phyloP scores from a whole-genome alignment of 1,140 invertebrate species.

The Lamellibrachia luymesi region DNA sequence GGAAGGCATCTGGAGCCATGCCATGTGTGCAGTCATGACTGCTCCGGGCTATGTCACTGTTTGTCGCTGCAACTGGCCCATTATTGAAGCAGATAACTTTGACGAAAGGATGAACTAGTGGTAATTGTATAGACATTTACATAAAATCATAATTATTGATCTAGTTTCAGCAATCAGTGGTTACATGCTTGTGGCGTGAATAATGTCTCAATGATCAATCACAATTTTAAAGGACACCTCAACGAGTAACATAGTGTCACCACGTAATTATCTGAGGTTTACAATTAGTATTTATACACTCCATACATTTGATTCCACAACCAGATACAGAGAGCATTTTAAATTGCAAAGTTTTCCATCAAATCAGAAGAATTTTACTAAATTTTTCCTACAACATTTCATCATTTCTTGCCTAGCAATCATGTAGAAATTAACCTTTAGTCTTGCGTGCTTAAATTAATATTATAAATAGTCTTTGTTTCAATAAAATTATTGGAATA shows the following conservation, averaged over 20 bases:
- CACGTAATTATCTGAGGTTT: no score
- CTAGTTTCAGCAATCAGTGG: not conserved
- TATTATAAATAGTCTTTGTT: not conserved
- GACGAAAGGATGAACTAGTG: not conserved
- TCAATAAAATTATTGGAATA: not conserved
- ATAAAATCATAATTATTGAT: not conserved
- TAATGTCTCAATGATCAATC: not conserved
- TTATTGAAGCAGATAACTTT: not conserved
- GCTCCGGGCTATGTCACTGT: not conserved
- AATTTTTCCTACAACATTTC: not conserved
- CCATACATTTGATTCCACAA: not conserved
- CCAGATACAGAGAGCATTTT: not conserved
- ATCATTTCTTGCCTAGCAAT: not conserved
- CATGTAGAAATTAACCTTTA: not conserved
- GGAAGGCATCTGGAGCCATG: not conserved
- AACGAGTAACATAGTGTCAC: not conserved
- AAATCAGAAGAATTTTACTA: not conserved
- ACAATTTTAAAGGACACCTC: not conserved
- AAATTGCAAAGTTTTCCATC: not conserved
- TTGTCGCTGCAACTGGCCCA: not conserved
- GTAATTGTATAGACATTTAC: not conserved
- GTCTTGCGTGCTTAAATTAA: not conserved
- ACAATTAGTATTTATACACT: not conserved
- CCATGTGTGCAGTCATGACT: not conserved
- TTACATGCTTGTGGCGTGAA: not conserved